Conservation (phyloP, 1,140 invertebrate species). For the Leptinotarsa texana region DNA sequence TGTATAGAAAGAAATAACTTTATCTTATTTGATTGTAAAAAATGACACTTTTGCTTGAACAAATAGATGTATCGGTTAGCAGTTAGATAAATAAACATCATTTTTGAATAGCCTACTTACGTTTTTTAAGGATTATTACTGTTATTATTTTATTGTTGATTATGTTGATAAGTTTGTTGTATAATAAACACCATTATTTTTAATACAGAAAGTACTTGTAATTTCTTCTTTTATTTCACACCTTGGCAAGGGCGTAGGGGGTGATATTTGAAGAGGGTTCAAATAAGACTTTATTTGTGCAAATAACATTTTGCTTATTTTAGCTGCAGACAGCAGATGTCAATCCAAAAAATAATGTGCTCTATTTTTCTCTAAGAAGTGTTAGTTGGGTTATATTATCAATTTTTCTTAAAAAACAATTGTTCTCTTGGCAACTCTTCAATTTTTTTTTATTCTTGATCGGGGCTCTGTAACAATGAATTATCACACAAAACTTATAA, state of each 20-base stretch:
- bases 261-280: too few species aligned
- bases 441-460: too few species aligned
- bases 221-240: background rate
- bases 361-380: too few species aligned
- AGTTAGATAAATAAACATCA: conserved; percentile 16
- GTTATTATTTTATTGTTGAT: conserved; percentile 56
- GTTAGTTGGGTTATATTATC: too few species aligned
- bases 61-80: conserved; percentile 17
- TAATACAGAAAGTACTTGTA: conserved; percentile 17
- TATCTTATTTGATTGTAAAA: conserved; percentile 18
- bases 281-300: too few species aligned
- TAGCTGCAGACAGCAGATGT: too few species aligned
- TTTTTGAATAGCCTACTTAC: conserved; percentile 34
- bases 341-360: too few species aligned
- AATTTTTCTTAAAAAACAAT: too few species aligned
- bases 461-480: too few species aligned
- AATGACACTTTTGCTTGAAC: conserved; percentile 17
- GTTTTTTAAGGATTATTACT: conserved; percentile 41
- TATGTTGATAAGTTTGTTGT: conserved; percentile 54
- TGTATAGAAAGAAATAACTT: conserved; percentile 34
- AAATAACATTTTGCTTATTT: too few species aligned
- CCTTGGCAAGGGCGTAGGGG: background rate
- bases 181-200: conserved; percentile 55
- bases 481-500: too few species aligned
- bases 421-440: too few species aligned